Evolutionary conservation across 2,113 vertebrate species (phyloP).

Genomic region (Oncorhynchus nerka): DNA sequence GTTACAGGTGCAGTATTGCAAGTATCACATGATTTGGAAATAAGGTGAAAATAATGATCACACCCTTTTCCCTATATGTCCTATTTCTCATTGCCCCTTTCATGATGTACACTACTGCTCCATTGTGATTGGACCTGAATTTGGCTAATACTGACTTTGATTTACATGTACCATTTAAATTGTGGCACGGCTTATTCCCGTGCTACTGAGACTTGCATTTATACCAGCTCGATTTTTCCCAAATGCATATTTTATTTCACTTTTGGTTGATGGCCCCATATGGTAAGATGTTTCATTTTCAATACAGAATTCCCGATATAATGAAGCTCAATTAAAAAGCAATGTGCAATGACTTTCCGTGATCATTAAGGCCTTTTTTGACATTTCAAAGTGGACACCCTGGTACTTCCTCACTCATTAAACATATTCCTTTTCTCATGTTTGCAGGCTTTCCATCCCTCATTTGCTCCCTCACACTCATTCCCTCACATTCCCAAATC

Average conservation of each 20-base stretch:
- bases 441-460: background rate
- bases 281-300: constrained; percentile 51
- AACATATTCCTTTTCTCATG: background rate
- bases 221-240: constrained; percentile 32
- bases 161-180: constrained; percentile 35
- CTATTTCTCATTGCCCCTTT: background rate
- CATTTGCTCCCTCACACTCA: too few relatives aligned
- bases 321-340: constrained; percentile 65
- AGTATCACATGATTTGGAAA: too few relatives aligned
- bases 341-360: constrained; percentile 43
- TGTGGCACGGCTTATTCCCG: constrained; percentile 1
- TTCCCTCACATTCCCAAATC: background rate
- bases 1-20: too few relatives aligned
- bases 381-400: background rate
- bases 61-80: background rate
- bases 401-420: background rate
- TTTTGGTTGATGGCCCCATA: constrained; percentile 45
- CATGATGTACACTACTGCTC: constrained; percentile 3
- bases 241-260: constrained; percentile 38
- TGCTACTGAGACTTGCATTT: constrained; percentile 21
- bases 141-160: constrained; percentile 30
- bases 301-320: constrained; percentile 49
- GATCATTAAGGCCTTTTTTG: constrained; percentile 50
- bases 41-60: too few relatives aligned
- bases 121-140: constrained; percentile 28